These are phyloP conservation scores for Melanotaenia boesemani DNA, from an alignment of 2,797 vertebrate species.

Conservation along the genomic window DNA sequence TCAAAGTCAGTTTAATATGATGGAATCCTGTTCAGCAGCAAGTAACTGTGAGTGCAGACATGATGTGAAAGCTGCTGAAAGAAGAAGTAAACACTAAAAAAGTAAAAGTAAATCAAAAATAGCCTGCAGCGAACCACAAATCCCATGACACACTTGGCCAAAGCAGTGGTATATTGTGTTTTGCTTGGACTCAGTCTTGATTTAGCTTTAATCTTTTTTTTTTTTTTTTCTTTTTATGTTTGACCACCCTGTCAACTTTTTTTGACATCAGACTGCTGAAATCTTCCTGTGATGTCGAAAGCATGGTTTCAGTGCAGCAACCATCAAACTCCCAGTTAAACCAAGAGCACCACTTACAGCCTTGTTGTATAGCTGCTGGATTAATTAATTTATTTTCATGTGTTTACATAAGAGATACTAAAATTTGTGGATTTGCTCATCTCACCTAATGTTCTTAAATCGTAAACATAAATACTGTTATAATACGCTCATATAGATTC, in stretches of 20 bases:
- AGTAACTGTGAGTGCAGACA: constrained; percentile 28
- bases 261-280: constrained; percentile 13
- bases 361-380: not conserved
- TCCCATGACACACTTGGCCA: constrained; percentile 37
- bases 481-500: not conserved
- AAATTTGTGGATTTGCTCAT: not conserved
- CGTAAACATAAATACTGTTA: not conserved
- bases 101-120: constrained; percentile 56
- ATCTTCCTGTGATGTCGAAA: constrained; percentile 14
- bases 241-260: constrained; percentile 22
- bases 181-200: constrained; percentile 36
- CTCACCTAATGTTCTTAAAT: not conserved
- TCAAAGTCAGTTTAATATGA: constrained; percentile 25
- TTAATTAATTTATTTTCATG: not conserved
- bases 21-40: constrained; percentile 29
- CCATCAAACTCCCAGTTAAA: constrained; percentile 6
- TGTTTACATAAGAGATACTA: not conserved
- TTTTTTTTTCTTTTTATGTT: constrained; percentile 21
- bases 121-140: constrained; percentile 48
- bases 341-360: not conserved
- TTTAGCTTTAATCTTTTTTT: constrained; percentile 30
- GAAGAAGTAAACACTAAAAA: constrained; percentile 58
- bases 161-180: constrained; percentile 35
- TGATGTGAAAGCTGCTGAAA: constrained; percentile 49
- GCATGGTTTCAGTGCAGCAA: constrained; percentile 8